phyloP scores from a whole-genome alignment of 1,140 invertebrate genomes.

The Eueides isabella region DNA sequence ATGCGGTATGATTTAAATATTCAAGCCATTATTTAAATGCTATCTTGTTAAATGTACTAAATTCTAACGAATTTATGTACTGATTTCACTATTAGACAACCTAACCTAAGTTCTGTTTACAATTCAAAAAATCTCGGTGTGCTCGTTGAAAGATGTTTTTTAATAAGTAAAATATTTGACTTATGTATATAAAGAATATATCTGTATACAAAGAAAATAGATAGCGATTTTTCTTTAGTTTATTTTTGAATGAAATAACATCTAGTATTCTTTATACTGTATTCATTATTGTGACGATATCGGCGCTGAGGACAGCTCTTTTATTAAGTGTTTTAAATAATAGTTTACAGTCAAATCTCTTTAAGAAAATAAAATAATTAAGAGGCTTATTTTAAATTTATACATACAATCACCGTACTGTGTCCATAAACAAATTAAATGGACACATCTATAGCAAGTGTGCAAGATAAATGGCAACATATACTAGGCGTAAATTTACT shows the following conservation, averaged over 20 bases:
- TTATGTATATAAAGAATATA: too few relatives aligned
- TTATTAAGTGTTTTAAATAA: too few relatives aligned
- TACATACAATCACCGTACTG: too few relatives aligned
- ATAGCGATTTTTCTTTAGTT: too few relatives aligned
- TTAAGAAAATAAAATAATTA: too few relatives aligned
- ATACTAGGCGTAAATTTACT: background rate
- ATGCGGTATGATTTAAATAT: slow-evolving; percentile 29
- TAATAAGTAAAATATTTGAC: background rate
- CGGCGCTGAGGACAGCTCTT: too few relatives aligned
- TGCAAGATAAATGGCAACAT: background rate
- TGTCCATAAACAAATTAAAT: background rate
- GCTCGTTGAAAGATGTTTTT: background rate
- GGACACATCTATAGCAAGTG: background rate
- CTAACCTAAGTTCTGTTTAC: background rate
- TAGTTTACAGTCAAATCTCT: too few relatives aligned
- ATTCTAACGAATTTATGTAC: background rate
- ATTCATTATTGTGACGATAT: too few relatives aligned
- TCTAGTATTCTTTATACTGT: too few relatives aligned
- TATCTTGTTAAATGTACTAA: slow-evolving; percentile 13
- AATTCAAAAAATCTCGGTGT: background rate
- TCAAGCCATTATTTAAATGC: slow-evolving; percentile 20
- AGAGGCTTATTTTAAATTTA: too few relatives aligned
- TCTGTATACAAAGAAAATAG: too few relatives aligned
- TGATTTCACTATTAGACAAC: background rate
- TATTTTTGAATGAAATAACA: too few relatives aligned